These are phyloP conservation scores for Aradophagus sp. DNA, from an alignment of 1,140 invertebrate genomes.

Conservation along the genomic window DNA sequence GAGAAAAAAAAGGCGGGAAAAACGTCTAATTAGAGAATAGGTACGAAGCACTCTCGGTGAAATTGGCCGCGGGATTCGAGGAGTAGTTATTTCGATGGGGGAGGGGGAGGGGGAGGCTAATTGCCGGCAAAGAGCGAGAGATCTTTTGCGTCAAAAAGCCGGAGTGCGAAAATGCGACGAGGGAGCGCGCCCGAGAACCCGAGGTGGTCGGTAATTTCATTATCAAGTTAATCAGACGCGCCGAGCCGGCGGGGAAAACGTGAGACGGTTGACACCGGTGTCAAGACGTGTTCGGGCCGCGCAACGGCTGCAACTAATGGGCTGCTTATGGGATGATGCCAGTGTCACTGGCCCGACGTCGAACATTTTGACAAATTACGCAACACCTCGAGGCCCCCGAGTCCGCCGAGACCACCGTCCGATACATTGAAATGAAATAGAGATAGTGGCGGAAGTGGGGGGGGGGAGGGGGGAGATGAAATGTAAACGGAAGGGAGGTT, in stretches of 20 bases:
- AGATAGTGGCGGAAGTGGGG: too few species aligned
- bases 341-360: conserved; percentile 50
- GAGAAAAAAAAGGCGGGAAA: too few species aligned
- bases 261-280: conserved; percentile 48
- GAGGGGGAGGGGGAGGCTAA: too few species aligned
- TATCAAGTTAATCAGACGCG: conserved; percentile 54
- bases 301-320: conserved; percentile 54
- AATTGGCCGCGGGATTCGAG: too few species aligned
- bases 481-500: too few species aligned
- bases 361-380: conserved; percentile 54
- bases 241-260: conserved; percentile 43
- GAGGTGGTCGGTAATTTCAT: conserved; percentile 42
- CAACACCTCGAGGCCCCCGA: conserved; percentile 11
- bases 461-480: too few species aligned
- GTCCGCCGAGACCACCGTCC: conserved; percentile 7
- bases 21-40: too few species aligned
- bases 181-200: too few species aligned
- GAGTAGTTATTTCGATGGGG: too few species aligned
- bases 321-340: conserved; percentile 42
- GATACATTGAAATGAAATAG: conserved; percentile 26
- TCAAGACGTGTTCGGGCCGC: conserved; percentile 50
- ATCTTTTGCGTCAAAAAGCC: conserved; percentile 23
- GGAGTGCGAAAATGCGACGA: conserved; percentile 27
- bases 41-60: too few species aligned
- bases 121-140: not conserved